Evolutionary conservation across 2,888 invertebrate genomes (phyloP).

Genomic region (Hanleya hanleyi): DNA sequence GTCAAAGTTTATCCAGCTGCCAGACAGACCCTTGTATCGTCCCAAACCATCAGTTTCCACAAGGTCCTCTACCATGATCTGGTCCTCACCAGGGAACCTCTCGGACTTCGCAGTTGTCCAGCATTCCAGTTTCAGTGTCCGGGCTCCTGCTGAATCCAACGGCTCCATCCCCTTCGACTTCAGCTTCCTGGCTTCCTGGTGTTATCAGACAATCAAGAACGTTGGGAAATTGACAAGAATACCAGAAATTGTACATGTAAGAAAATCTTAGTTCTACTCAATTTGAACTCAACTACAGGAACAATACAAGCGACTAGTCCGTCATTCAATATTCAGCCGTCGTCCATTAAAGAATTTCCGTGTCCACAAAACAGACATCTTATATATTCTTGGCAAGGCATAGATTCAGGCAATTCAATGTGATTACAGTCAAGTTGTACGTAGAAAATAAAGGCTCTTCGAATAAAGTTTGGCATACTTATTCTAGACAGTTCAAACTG

Average conservation of each 20-base stretch:
- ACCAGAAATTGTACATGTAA: not conserved
- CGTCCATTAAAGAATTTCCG: no score
- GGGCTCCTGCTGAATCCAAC: constrained; percentile 37
- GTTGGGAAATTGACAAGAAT: constrained; percentile 7
- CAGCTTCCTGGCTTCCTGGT: constrained; percentile 41
- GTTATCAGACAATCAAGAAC: not conserved
- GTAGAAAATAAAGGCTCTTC: no score
- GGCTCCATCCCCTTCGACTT: constrained; percentile 30
- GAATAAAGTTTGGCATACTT: no score
- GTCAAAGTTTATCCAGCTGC: constrained; percentile 44
- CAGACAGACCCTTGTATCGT: constrained; percentile 36
- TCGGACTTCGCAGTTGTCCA: constrained; percentile 18
- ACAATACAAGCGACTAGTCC: no score
- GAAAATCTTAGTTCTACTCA: no score
- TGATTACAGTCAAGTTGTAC: no score
- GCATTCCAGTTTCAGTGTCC: constrained; percentile 30
- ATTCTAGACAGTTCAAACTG: no score
- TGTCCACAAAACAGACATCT: no score
- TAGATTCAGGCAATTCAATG: no score
- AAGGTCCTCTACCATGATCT: constrained; percentile 43
- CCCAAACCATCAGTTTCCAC: constrained; percentile 24
- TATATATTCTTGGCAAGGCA: no score
- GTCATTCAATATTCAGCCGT: no score
- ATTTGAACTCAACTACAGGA: no score
- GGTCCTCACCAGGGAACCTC: constrained; percentile 43